Evolutionary conservation across 2,113 vertebrate species (phyloP).

Genomic region (Sinocyclocheilus anshuiensis): DNA sequence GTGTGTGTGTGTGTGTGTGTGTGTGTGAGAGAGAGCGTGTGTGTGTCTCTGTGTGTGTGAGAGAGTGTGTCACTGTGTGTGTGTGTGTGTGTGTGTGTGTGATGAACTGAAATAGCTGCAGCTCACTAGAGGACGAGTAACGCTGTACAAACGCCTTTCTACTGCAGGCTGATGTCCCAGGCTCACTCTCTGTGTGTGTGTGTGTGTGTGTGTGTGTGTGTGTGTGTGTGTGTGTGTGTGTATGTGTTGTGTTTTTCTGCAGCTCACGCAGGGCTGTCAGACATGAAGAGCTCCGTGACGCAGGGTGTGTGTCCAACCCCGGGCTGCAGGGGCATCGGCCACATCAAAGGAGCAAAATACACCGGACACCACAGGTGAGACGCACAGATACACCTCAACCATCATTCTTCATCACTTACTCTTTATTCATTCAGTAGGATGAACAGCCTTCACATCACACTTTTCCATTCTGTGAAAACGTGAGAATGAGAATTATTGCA

Average conservation of each 20-base stretch:
- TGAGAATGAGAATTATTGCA: background rate
- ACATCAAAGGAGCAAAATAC: conserved; percentile 80
- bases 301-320: conserved; percentile 78
- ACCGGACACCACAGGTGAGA: conserved; percentile 77
- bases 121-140: background rate
- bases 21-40: no score
- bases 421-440: no score
- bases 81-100: background rate
- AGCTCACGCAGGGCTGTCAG: conserved; percentile 64
- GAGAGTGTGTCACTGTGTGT: no score
- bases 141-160: background rate
- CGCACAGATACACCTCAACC: background rate
- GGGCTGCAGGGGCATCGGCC: conserved; percentile 77
- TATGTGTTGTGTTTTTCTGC: background rate
- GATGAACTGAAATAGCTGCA: no score
- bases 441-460: no score
- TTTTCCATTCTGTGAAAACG: no score
- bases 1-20: no score
- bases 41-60: no score
- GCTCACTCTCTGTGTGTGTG: conserved; percentile 46
- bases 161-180: background rate
- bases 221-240: background rate
- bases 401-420: no score
- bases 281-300: conserved; percentile 63
- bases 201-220: no score